These are phyloP conservation scores for Ypsolopha scabrella DNA, from an alignment of 2,888 invertebrate species.

Conservation along the genomic window DNA sequence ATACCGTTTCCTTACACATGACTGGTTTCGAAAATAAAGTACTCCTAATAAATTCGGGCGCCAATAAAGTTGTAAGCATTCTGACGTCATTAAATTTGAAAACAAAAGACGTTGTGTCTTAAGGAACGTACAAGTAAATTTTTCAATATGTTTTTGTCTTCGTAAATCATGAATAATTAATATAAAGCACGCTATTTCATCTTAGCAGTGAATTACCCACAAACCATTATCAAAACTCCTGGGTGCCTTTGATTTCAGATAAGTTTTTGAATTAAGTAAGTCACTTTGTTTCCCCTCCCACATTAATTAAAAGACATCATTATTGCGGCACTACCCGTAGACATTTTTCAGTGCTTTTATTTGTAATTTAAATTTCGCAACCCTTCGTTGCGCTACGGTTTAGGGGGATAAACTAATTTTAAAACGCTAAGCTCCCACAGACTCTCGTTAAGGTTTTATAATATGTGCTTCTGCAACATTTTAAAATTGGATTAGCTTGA, in stretches of 20 bases:
- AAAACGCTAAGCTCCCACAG: slow-evolving; percentile 63
- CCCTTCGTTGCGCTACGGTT: slow-evolving; percentile 58
- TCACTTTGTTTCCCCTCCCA: slow-evolving; percentile 63
- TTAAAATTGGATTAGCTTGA: slow-evolving; percentile 53
- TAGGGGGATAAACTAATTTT: slow-evolving; percentile 68
- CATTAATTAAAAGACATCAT: slow-evolving; percentile 67
- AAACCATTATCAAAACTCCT: slow-evolving; percentile 26
- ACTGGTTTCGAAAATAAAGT: no score
- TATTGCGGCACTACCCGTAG: slow-evolving; percentile 64
- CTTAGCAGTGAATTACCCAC: not conserved
- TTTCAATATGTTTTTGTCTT: no score
- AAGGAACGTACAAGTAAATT: no score
- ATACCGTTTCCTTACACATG: not conserved
- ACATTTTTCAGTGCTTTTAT: slow-evolving; percentile 70
- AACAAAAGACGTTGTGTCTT: no score
- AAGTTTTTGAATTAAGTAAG: slow-evolving; percentile 46
- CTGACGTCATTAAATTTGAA: no score
- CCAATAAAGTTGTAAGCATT: no score
- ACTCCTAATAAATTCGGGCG: not conserved
- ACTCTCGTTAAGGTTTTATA: slow-evolving; percentile 45
- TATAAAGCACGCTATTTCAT: no score
- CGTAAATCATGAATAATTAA: no score
- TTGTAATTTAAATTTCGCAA: slow-evolving; percentile 70
- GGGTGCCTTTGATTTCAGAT: slow-evolving; percentile 27
- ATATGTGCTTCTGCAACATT: slow-evolving; percentile 54